phyloP scores from a whole-genome alignment of 2,888 invertebrate species.

The Hedychridium roseum region DNA sequence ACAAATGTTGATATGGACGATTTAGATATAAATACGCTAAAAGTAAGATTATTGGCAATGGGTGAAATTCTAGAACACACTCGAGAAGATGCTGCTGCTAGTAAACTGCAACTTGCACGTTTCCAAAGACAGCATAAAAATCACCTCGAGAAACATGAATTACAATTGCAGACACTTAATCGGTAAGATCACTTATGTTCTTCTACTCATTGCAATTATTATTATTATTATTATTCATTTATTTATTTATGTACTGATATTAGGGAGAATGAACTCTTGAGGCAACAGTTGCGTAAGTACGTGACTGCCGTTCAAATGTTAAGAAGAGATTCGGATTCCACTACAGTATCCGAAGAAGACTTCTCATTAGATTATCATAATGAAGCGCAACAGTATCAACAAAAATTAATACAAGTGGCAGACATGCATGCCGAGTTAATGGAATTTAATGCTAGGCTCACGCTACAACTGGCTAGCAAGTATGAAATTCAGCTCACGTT shows the following conservation, averaged over 20 bases:
- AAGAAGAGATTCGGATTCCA: conserved; percentile 67
- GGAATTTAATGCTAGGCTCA: conserved; percentile 88
- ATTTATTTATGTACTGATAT: too few relatives aligned
- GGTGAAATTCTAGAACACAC: conserved; percentile 57
- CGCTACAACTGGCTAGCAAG: conserved; percentile 70
- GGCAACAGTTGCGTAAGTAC: conserved; percentile 86
- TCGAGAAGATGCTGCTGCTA: conserved; percentile 55
- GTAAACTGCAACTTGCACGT: conserved; percentile 54
- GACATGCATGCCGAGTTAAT: conserved; percentile 95
- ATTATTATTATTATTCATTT: conserved; percentile 13
- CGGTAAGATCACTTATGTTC: conserved; percentile 65
- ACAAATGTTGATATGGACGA: conserved; percentile 42
- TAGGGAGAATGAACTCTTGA: conserved; percentile 84
- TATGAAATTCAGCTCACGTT: conserved; percentile 16
- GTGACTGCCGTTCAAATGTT: conserved; percentile 89
- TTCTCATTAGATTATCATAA: conserved; percentile 66
- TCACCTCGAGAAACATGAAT: conserved; percentile 57
- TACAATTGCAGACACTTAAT: conserved; percentile 70
- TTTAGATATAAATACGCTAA: conserved; percentile 48
- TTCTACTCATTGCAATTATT: conserved; percentile 34
- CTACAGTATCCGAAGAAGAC: conserved; percentile 54
- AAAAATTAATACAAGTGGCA: conserved; percentile 88
- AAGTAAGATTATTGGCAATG: conserved; percentile 49
- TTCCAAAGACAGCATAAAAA: conserved; percentile 60
- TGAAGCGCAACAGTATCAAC: conserved; percentile 83